Evolutionary conservation across 2,113 vertebrate genomes (phyloP).

Genomic region (Loxodonta africana): DNA sequence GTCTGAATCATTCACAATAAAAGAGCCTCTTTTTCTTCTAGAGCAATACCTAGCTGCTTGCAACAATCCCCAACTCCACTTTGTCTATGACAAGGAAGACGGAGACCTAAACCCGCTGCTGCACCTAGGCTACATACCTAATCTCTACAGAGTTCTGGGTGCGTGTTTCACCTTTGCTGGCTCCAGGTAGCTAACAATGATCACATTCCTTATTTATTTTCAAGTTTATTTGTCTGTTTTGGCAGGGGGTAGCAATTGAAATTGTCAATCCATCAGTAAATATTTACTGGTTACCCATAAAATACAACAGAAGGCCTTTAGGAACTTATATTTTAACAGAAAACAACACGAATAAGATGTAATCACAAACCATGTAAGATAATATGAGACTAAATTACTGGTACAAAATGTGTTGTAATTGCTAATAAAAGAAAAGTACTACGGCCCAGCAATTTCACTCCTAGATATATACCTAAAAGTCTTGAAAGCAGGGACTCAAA

Average conservation of each 20-base stretch:
- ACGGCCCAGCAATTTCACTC: background rate
- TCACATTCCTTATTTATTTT: background rate
- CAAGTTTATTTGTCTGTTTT: constrained; percentile 29
- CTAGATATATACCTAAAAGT: background rate
- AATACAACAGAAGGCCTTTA: constrained; percentile 10
- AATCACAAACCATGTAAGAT: background rate
- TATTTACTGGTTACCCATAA: background rate
- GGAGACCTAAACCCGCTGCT: background rate
- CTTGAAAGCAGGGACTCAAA: background rate
- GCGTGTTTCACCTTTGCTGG: background rate
- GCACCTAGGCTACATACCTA: background rate
- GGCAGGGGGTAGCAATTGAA: background rate
- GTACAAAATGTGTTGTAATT: constrained; percentile 11
- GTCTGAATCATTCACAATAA: background rate
- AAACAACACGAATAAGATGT: constrained; percentile 35
- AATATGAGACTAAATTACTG: constrained; percentile 1
- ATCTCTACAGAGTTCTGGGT: background rate
- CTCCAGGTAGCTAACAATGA: background rate
- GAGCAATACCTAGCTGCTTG: background rate
- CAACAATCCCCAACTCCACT: background rate
- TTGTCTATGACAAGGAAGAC: background rate
- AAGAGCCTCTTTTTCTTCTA: background rate
- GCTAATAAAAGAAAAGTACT: background rate
- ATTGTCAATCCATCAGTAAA: background rate
- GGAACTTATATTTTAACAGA: constrained; percentile 25